Base-by-base conservation (phyloP, 1,140 invertebrate species). In the Rhizoglyphus robini region DNA sequence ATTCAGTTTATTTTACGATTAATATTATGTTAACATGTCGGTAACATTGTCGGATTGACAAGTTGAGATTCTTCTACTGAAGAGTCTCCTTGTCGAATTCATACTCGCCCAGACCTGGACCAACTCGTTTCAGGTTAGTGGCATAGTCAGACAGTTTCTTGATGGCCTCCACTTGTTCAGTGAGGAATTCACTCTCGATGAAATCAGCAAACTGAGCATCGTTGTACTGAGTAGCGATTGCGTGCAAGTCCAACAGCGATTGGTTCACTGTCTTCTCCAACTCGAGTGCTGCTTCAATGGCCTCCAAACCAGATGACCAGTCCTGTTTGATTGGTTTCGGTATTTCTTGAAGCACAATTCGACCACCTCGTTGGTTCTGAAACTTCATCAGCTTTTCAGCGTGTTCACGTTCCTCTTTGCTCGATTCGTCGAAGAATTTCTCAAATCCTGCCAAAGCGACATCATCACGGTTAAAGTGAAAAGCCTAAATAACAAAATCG, bases 311-410 rank as follows among this genome's bases (percentile, higher is more conserved):
- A n/a, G n/a, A n/a, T n/a, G n/a, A n/a, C n/a, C n/a, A n/a, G n/a
- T n/a, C n/a, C n/a, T n/a, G n/a, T n/a, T n/a, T n/a, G n/a, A n/a
- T n/a, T n/a, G n/a, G n/a, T n/a, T n/a, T n/a, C n/a, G n/a, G n/a
- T n/a, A n/a, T n/a, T n/a, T n/a, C n/a, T n/a, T n/a, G n/a, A n/a
- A n/a, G n/a, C n/a, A n/a, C n/a, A n/a, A n/a, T n/a, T n/a, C n/a
- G n/a, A n/a, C 71, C 83, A 36, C 83, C 83, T 34, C 83, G 73
- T 58, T 76, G 73, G 69, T 83, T 83, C 70, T 82, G 80, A 68
- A 82, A 84, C 65, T 81, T 79, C 78, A 85, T 84, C 11, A 85
- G 73, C 67, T 79, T 83, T n/a, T n/a, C n/a, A n/a, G n/a, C n/a
- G n/a, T n/a, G n/a, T n/a, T n/a, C n/a, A n/a, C n/a, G n/a, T n/a